A percentile compares a stretch with the other conserved stretches of the same genome.
Conservation (phyloP, 2,797 vertebrate genomes). For the Acanthiza pusilla region DNA sequence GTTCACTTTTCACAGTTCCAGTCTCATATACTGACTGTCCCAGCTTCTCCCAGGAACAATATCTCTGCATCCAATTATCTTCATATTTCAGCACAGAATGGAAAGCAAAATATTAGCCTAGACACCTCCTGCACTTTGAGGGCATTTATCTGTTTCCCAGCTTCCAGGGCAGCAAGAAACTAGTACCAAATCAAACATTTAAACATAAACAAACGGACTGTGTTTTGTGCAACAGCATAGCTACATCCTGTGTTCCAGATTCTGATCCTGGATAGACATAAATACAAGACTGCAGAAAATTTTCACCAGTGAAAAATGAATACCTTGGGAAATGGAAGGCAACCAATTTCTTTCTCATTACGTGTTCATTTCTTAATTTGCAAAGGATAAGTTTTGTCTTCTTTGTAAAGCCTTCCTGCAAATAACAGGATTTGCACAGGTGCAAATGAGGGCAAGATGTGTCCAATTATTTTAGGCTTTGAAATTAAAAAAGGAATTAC, state of each 20-base stretch:
- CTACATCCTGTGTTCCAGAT: neutral
- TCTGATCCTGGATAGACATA: neutral
- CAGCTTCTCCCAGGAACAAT: neutral
- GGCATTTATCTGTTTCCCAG: neutral
- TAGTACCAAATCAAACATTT: neutral
- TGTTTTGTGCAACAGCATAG: neutral
- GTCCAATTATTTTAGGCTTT: neutral
- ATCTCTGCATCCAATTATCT: neutral
- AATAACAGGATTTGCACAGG: neutral
- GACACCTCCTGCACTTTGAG: neutral
- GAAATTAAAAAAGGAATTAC: neutral
- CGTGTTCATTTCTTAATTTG: slow-evolving; percentile 10
- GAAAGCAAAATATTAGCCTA: neutral
- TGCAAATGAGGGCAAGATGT: slow-evolving; percentile 1
- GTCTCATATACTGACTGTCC: neutral
- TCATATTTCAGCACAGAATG: neutral
- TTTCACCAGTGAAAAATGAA: neutral
- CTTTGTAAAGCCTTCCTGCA: neutral
- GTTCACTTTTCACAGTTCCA: neutral
- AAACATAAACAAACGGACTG: neutral
- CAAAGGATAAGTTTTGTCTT: neutral
- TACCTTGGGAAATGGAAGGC: neutral
- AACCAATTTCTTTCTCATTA: neutral
- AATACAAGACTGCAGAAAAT: neutral
- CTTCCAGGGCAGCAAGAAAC: neutral